Evolutionary conservation across 2,113 vertebrate genomes (phyloP).

Genomic region (Dendrocopos noguchii): DNA sequence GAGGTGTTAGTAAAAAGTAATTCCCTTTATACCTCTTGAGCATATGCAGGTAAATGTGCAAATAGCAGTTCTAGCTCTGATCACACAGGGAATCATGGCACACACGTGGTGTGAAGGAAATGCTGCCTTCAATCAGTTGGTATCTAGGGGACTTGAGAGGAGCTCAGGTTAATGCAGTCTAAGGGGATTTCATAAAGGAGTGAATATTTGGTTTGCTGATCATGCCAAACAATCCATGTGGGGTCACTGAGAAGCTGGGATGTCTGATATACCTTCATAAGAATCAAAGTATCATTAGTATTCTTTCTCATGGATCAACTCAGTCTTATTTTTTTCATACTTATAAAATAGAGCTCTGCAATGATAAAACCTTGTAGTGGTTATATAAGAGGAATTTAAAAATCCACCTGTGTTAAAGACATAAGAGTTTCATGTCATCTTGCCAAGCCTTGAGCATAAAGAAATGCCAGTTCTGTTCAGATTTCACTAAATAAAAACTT

Average conservation of each 20-base stretch:
- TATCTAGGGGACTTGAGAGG: neutral
- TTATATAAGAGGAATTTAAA: neutral
- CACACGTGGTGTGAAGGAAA: fast-evolving
- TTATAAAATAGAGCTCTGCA: neutral
- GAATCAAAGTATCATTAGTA: neutral
- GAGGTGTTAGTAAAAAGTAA: neutral
- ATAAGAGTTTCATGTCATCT: neutral
- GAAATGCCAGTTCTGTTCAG: neutral
- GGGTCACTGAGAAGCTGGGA: neutral
- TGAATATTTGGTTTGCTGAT: neutral
- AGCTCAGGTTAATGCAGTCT: neutral
- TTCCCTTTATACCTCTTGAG: neutral
- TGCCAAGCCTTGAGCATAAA: neutral
- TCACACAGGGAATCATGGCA: fast-evolving
- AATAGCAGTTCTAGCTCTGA: neutral
- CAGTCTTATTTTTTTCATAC: neutral
- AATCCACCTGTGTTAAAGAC: neutral
- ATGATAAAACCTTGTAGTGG: neutral
- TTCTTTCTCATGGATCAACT: neutral
- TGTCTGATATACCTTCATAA: neutral
- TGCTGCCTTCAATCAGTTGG: fast-evolving
- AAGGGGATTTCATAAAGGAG: neutral
- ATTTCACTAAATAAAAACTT: neutral
- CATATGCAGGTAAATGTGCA: neutral
- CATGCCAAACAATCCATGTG: neutral